Conservation (phyloP, 2,888 invertebrate genomes). For the Ormyrus rosae region DNA sequence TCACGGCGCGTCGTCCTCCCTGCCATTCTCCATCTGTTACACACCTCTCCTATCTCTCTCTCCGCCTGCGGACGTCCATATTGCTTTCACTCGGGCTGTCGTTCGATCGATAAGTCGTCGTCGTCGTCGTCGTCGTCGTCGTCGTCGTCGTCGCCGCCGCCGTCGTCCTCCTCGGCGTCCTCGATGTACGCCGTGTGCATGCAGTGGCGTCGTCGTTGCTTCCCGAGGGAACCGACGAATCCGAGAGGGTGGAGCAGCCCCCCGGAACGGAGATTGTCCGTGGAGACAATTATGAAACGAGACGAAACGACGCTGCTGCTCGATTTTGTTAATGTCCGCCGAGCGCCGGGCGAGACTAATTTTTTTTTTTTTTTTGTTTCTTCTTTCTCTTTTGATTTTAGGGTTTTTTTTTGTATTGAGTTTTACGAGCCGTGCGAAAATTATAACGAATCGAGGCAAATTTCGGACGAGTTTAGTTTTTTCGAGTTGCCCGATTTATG, state of each 20-base stretch:
- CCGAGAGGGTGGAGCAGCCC: not conserved
- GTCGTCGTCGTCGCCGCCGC: not conserved
- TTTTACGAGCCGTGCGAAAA: no score
- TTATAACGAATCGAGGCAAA: no score
- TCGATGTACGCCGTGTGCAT: no score
- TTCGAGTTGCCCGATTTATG: no score
- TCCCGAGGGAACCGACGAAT: no score
- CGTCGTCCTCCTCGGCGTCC: not conserved
- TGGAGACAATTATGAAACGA: slow-evolving; percentile 31
- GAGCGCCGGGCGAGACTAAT: no score
- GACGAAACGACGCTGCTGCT: not conserved
- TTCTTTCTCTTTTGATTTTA: no score
- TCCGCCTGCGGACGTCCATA: slow-evolving; percentile 21
- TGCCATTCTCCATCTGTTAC: slow-evolving; percentile 18
- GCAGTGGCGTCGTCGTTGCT: no score
- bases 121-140: not conserved
- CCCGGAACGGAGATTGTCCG: slow-evolving; percentile 28
- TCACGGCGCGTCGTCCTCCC: slow-evolving; percentile 7
- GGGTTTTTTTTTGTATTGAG: no score
- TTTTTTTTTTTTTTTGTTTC: no score
- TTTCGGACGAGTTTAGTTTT: no score
- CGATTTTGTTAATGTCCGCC: no score
- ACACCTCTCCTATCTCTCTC: not conserved
- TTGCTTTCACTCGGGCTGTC: slow-evolving; percentile 40
- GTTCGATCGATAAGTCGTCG: slow-evolving; percentile 45